phyloP scores from a whole-genome alignment of 2,888 invertebrate species.

The Horisme vitalbata region DNA sequence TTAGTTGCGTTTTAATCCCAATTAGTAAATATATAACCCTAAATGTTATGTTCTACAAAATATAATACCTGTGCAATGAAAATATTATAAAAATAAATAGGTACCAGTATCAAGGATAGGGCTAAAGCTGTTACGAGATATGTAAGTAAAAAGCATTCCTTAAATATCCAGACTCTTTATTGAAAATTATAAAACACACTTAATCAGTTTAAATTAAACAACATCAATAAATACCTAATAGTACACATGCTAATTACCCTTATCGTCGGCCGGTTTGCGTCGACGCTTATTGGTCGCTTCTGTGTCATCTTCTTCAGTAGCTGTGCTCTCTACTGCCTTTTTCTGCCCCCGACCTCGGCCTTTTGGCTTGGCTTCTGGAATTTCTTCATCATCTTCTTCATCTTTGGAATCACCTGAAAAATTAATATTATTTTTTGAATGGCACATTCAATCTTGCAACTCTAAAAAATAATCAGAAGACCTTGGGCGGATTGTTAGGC shows the following conservation, averaged over 20 bases:
- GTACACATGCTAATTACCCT: slow-evolving; percentile 73
- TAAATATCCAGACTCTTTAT: slow-evolving; percentile 72
- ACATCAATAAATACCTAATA: slow-evolving; percentile 49
- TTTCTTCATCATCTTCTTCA: slow-evolving; percentile 54
- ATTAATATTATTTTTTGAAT: not conserved
- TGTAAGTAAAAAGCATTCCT: slow-evolving; percentile 61
- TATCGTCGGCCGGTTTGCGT: slow-evolving; percentile 67
- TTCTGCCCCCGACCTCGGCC: slow-evolving; percentile 60
- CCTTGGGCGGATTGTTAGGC: too few species aligned
- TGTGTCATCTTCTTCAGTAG: slow-evolving; percentile 49
- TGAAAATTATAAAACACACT: slow-evolving; percentile 66
- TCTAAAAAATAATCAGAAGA: too few species aligned
- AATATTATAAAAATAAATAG: slow-evolving; percentile 4
- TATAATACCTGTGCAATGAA: slow-evolving; percentile 4
- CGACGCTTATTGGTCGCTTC: slow-evolving; percentile 64
- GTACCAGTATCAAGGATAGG: slow-evolving; percentile 5
- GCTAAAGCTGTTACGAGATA: slow-evolving; percentile 15
- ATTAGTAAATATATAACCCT: slow-evolving; percentile 18
- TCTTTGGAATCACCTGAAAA: slow-evolving; percentile 55
- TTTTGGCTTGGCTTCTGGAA: slow-evolving; percentile 60
- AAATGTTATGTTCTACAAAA: slow-evolving; percentile 11
- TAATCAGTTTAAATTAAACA: slow-evolving; percentile 64
- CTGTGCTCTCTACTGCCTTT: slow-evolving; percentile 51
- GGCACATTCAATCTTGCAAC: too few species aligned
- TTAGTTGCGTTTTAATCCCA: slow-evolving; percentile 2